Conservation (phyloP, 35 echinoderm and acorn worm genomes). For the Stichopus chloronotus region DNA sequence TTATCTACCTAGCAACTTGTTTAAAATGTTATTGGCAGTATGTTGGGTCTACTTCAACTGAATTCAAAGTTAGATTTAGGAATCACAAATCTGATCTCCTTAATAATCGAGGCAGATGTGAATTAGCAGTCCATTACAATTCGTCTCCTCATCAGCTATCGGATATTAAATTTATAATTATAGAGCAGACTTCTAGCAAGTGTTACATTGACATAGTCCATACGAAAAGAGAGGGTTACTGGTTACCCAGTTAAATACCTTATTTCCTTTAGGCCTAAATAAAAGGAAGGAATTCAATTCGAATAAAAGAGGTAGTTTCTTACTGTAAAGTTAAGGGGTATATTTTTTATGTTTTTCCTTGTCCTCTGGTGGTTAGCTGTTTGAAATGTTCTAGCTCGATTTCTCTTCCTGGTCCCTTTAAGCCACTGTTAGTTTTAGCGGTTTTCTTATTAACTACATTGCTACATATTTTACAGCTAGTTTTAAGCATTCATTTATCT, state of each 20-base stretch:
- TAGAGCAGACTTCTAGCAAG: neutral
- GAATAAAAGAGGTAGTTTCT: neutral
- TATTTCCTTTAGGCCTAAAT: neutral
- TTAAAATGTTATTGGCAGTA: neutral
- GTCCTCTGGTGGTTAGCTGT: too few relatives aligned
- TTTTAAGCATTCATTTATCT: too few relatives aligned
- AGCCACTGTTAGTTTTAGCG: too few relatives aligned
- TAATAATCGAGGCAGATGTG: neutral
- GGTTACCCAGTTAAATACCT: neutral
- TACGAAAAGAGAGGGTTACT: neutral
- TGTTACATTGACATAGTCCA: neutral
- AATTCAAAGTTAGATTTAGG: slow-evolving; percentile 1
- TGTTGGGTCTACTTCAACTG: neutral
- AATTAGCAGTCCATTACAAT: neutral
- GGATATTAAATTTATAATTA: neutral
- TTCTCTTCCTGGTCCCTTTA: too few relatives aligned
- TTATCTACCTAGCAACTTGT: neutral
- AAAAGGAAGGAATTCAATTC: slow-evolving; percentile 29
- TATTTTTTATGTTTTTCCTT: too few relatives aligned
- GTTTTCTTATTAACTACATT: too few relatives aligned
- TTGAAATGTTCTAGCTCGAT: too few relatives aligned
- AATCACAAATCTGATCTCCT: slow-evolving; percentile 23
- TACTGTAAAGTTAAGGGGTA: neutral
- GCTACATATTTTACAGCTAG: too few relatives aligned
- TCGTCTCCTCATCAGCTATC: neutral